Evolutionary conservation across 1,140 invertebrate genomes (phyloP).

Genomic region (Drosophila pruinosa): DNA sequence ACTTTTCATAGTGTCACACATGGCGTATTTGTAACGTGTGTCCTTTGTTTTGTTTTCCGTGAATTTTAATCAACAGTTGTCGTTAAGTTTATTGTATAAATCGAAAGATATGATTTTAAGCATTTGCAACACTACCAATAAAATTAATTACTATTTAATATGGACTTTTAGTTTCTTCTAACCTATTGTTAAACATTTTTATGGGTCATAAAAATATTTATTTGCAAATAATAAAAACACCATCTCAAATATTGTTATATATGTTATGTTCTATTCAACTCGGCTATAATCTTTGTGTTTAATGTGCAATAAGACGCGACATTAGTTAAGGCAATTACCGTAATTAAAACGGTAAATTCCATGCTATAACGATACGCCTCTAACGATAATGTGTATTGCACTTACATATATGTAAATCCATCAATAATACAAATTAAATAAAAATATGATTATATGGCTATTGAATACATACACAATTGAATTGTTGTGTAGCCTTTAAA

Average conservation of each 20-base stretch:
- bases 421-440: background rate
- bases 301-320: background rate
- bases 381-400: background rate
- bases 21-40: slow-evolving; percentile 35
- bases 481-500: background rate
- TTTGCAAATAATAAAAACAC: background rate
- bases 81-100: slow-evolving; percentile 9
- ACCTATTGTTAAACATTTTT: too few species aligned
- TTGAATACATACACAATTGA: background rate
- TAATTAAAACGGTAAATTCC: slow-evolving; percentile 27
- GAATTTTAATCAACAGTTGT: slow-evolving; percentile 22
- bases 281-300: background rate
- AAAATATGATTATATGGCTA: background rate
- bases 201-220: too few species aligned
- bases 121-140: background rate
- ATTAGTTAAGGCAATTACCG: slow-evolving; percentile 22
- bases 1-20: slow-evolving; percentile 30
- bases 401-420: background rate
- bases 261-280: background rate
- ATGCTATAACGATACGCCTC: background rate
- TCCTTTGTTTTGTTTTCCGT: background rate
- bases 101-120: background rate
- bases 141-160: background rate
- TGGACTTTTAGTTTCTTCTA: too few species aligned
- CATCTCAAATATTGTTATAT: background rate